Conservation (phyloP, 2,797 vertebrate genomes). For the Varecia variegata region DNA sequence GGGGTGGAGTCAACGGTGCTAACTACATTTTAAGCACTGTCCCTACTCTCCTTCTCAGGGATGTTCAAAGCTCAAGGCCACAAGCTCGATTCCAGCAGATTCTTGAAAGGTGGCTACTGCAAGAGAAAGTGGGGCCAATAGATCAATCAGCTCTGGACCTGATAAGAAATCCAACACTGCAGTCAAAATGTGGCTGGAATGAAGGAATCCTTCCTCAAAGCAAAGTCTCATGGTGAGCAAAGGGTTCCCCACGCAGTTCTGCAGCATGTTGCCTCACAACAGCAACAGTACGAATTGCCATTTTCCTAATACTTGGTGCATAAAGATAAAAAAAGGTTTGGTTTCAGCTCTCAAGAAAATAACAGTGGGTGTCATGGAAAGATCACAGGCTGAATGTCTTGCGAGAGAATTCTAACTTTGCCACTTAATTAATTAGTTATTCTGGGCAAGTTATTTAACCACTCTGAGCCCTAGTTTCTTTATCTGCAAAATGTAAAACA, state of each 20-base stretch:
- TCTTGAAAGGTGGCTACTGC: neutral
- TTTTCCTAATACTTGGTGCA: neutral
- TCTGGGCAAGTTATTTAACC: neutral
- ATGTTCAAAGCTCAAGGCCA: constrained; percentile 45
- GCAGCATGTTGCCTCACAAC: neutral
- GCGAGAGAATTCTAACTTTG: neutral
- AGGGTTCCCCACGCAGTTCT: neutral
- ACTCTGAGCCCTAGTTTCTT: neutral
- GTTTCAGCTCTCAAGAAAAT: neutral
- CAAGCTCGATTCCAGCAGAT: neutral
- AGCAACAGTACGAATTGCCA: too few relatives aligned
- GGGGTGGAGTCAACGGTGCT: neutral
- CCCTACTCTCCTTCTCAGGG: neutral
- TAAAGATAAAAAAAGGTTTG: neutral
- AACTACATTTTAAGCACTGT: constrained; percentile 28
- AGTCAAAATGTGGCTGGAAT: neutral
- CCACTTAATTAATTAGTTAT: neutral
- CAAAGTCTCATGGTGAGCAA: neutral
- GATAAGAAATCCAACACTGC: neutral
- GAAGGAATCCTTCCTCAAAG: neutral
- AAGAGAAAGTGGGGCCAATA: neutral
- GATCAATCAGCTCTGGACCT: neutral
- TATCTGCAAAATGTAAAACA: neutral
- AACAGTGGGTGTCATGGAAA: neutral
- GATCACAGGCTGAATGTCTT: neutral